Percentiles rank a stretch among this genome's conserved stretches.
phyloP scores from a whole-genome alignment of 2,888 invertebrate species.

The Drosophila borealis region DNA sequence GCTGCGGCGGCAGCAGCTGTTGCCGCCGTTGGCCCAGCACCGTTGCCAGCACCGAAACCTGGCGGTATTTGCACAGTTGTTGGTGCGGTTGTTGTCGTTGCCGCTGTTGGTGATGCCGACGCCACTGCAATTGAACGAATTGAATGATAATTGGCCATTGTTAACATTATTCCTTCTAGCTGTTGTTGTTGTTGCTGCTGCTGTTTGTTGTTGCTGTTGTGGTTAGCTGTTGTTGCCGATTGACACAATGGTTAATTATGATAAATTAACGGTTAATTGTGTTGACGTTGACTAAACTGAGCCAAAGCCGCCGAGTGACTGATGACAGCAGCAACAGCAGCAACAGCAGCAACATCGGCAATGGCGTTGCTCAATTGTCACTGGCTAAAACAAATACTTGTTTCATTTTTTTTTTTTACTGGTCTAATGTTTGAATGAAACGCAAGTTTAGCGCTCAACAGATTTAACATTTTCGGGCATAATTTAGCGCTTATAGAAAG shows the following conservation, averaged over 20 bases:
- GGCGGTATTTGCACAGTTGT: conserved; percentile 84
- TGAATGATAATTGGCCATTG: conserved; percentile 81
- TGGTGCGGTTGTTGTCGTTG: conserved; percentile 71
- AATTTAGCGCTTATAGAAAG: conserved; percentile 51
- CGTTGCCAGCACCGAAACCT: conserved; percentile 62
- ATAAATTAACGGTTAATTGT: conserved; percentile 80
- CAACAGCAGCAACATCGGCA: conserved; percentile 10
- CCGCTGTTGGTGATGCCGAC: conserved; percentile 57
- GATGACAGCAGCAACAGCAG: conserved; percentile 21
- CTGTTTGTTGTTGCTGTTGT: conserved; percentile 34
- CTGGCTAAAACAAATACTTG: conserved; percentile 24
- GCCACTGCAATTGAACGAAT: conserved; percentile 79
- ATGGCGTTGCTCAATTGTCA: conserved; percentile 47
- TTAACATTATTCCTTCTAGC: conserved; percentile 51
- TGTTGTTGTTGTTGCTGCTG: conserved; percentile 19
- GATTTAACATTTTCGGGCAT: conserved; percentile 26
- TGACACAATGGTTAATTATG: conserved; percentile 79
- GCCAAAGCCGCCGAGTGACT: conserved; percentile 49
- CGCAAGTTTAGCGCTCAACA: conserved; percentile 4
- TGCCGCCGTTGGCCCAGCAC: conserved; percentile 59
- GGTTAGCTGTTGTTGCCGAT: conserved; percentile 42
- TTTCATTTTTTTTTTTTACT: conserved; percentile 10
- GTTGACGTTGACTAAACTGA: conserved; percentile 77
- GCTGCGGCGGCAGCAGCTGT: conserved; percentile 62
- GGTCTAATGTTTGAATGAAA: conserved; percentile 23